A percentile compares a stretch with the other conserved stretches of the same genome.
Conservation (phyloP, 2,113 vertebrate genomes). For the Lontra canadensis region DNA sequence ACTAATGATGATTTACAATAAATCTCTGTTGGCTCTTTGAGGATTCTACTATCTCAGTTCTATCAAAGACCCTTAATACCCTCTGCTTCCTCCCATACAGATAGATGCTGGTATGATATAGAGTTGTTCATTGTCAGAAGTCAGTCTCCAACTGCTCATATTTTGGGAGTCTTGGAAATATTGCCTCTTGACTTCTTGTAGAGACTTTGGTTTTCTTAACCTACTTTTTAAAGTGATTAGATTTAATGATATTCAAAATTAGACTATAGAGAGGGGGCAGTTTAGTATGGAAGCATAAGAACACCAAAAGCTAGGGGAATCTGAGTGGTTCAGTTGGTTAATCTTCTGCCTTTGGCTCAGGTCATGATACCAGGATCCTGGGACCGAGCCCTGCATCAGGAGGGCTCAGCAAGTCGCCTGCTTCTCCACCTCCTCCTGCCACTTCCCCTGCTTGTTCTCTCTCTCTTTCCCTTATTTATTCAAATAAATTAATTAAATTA, state of each 20-base stretch:
- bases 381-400: too few relatives aligned
- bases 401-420: too few relatives aligned
- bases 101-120: neutral
- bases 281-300: neutral
- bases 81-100: neutral
- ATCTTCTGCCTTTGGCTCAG: too few relatives aligned
- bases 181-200: neutral
- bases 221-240: neutral
- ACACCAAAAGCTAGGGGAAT: too few relatives aligned
- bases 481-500: too few relatives aligned
- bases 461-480: too few relatives aligned
- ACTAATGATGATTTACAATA: accelerated
- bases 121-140: neutral
- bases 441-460: too few relatives aligned
- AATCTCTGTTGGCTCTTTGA: neutral
- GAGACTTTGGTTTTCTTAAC: neutral
- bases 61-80: neutral
- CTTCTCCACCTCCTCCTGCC: too few relatives aligned
- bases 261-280: neutral
- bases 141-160: neutral
- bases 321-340: too few relatives aligned
- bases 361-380: too few relatives aligned
- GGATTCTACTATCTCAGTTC: neutral
- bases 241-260: neutral
- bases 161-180: neutral